A percentile compares a stretch with the other conserved stretches of the same genome.
phyloP scores from a whole-genome alignment of 2,797 vertebrate genomes.

The Cyprinodon diabolis region DNA sequence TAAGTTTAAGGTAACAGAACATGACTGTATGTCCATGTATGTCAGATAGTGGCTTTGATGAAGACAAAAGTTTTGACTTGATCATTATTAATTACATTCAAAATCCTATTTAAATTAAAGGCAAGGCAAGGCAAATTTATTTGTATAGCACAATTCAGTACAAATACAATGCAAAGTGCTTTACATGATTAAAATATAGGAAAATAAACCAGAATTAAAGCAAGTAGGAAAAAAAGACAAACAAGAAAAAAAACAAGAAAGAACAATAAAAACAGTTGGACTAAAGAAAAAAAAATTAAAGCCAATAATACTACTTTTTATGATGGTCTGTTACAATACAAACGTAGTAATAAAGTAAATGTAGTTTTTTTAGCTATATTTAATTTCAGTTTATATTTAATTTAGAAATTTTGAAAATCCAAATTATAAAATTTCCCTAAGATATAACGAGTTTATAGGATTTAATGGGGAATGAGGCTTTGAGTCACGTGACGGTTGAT shows the following conservation, averaged over 20 bases:
- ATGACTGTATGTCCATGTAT: neutral
- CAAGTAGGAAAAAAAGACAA: too few species aligned
- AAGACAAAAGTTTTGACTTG: neutral
- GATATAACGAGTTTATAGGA: neutral
- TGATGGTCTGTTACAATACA: neutral
- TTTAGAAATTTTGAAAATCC: neutral
- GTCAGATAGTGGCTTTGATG: neutral
- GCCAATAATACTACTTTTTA: neutral
- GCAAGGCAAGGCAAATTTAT: too few species aligned
- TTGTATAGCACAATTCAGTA: too few species aligned
- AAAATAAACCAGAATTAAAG: too few species aligned
- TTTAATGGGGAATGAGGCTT: slow-evolving; percentile 4
- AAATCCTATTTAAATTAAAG: neutral
- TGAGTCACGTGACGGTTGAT: slow-evolving; percentile 64
- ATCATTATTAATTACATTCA: neutral
- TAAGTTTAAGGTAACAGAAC: neutral
- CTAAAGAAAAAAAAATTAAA: too few species aligned
- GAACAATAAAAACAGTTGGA: too few species aligned
- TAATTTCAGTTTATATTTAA: neutral
- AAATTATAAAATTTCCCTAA: neutral
- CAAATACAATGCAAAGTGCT: too few species aligned
- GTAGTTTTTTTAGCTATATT: neutral
- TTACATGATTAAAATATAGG: too few species aligned
- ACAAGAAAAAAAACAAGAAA: too few species aligned
- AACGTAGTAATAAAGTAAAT: neutral